These are phyloP conservation scores for Drosophila punjabiensis DNA, from an alignment of 1,140 invertebrate genomes.

Conservation along the genomic window DNA sequence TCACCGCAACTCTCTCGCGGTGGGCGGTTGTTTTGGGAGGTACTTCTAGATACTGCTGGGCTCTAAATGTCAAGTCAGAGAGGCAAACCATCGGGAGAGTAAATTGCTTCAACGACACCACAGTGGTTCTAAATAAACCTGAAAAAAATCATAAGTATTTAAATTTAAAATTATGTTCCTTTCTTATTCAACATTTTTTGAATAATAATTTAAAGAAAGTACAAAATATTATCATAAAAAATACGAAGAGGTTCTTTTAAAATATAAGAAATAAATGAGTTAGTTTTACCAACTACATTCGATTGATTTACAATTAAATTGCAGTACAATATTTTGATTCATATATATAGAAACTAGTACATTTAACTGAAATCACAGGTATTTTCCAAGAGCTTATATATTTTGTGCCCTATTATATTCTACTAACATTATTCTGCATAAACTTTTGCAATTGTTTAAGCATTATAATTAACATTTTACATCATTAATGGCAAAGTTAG, in stretches of 20 bases:
- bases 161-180: neutral
- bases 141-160: neutral
- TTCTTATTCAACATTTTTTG: neutral
- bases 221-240: neutral
- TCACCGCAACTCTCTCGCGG: conserved; percentile 16
- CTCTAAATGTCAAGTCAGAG: conserved; percentile 25
- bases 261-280: neutral
- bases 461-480: too few species aligned
- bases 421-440: too few species aligned
- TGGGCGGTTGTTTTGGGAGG: conserved; percentile 43
- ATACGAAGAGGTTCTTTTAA: accelerated
- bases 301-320: neutral
- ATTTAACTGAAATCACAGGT: too few species aligned
- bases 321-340: neutral
- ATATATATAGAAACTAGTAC: too few species aligned
- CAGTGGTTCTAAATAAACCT: conserved; percentile 19
- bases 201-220: too few species aligned
- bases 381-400: too few species aligned
- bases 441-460: too few species aligned
- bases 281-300: neutral
- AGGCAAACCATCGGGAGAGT: conserved; percentile 11
- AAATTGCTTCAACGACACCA: conserved; percentile 12
- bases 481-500: too few species aligned
- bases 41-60: conserved; percentile 23
- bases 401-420: too few species aligned